Base-by-base conservation (phyloP, 2,113 vertebrate genomes). In the Microcebus ravelobensis region DNA sequence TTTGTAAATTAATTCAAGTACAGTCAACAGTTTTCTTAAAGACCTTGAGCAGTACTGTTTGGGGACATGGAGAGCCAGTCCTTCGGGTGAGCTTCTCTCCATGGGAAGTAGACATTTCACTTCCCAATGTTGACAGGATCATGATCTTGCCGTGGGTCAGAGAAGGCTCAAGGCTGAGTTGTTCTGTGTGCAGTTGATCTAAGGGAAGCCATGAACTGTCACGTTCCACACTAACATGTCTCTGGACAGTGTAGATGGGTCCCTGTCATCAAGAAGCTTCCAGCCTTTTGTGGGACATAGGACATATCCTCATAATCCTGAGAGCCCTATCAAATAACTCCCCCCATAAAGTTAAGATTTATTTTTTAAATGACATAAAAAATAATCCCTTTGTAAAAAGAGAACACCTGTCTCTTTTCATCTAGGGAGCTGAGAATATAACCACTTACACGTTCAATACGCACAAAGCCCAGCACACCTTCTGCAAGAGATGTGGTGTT, bases 401-500 rank as follows among this genome's bases (percentile, higher is more conserved):
- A 82, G 57, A 79, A 74, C 31, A 57, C 9, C 15, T 29, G 96
- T 95, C 87, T 73, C 34, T 98, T 96, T 91, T 86, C 87, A 80
- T 82, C 27, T 88, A 99, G 99, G 99, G 99, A 13, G 98, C 97
- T 1, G 99, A 99, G n/a, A 99, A 98, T 92, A 97, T 99, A 96
- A 99, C 99, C 82, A 99, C 99, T 0, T 99, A 99, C 96, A 99
- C 99, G 3, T 99, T 99, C 97, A 99, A 99, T 98, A 99, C 99
- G 3, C 99, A 99, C 67, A 45, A 96, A 90, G 99, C 99, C 52
- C 99, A 99, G 98, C 99, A 99, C 96, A 99, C 98, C 0, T 99
- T 99, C 98, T 99, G 99, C 98, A 99, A 99, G 98, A 99, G 97
- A n/a, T 99, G 99, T 29, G 99, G 99, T 0, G 99, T 99, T 74